Evolutionary conservation across 2,888 invertebrate genomes (phyloP).

Genomic region (Drosophila mettleri): DNA sequence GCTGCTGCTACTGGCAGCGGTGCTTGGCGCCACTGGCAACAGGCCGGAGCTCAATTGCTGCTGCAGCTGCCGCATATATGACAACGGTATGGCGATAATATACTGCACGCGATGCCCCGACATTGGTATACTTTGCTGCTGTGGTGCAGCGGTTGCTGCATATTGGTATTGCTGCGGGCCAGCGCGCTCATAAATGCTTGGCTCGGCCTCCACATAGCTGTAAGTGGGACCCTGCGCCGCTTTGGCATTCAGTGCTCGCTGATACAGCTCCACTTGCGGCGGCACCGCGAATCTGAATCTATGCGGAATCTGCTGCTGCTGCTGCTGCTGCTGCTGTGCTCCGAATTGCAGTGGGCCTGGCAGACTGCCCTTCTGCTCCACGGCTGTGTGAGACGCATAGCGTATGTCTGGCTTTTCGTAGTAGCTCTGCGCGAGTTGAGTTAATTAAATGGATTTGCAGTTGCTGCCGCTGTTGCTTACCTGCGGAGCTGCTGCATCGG

Average conservation of each 20-base stretch:
- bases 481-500: constrained; percentile 73
- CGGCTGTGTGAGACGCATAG: constrained; percentile 54
- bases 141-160: constrained; percentile 46
- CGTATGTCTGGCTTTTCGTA: constrained; percentile 60
- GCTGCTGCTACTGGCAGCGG: constrained; percentile 29
- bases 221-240: constrained; percentile 37
- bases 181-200: constrained; percentile 58
- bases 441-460: constrained; percentile 47
- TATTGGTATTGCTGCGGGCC: constrained; percentile 50
- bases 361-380: constrained; percentile 39
- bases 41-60: constrained; percentile 57
- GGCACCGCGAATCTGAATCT: constrained; percentile 65
- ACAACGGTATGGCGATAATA: constrained; percentile 81
- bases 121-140: constrained; percentile 29
- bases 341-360: constrained; percentile 48
- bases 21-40: constrained; percentile 30
- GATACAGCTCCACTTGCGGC: constrained; percentile 68
- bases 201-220: constrained; percentile 57
- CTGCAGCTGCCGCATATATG: constrained; percentile 80
- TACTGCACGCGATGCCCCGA: constrained; percentile 78
- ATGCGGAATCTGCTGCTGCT: constrained; percentile 31
- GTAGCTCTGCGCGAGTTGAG: constrained; percentile 47
- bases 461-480: constrained; percentile 40
- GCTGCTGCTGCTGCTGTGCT: constrained; percentile 7
- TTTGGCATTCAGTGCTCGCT: constrained; percentile 37